Conservation (phyloP, 2,888 invertebrate species). For the Melangyna quadrimaculata region DNA sequence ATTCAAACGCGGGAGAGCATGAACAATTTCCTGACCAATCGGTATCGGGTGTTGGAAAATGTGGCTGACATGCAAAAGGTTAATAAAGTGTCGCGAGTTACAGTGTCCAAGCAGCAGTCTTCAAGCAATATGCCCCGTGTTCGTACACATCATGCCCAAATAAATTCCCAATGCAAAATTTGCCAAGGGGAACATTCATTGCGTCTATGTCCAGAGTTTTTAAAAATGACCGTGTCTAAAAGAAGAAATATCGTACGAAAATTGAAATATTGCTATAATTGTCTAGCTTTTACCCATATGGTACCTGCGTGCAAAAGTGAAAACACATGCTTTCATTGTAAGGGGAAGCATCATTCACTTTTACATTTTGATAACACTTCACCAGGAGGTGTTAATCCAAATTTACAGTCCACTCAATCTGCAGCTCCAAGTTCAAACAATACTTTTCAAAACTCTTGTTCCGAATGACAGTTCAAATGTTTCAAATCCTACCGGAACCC, state of each 20-base stretch:
- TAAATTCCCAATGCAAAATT: background rate
- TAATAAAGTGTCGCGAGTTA: background rate
- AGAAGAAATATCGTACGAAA: background rate
- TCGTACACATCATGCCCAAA: background rate
- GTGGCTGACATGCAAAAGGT: background rate
- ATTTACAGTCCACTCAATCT: background rate
- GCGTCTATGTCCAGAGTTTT: background rate
- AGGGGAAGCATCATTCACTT: background rate
- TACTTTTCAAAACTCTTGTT: too few relatives aligned
- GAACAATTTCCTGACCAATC: background rate
- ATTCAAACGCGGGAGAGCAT: background rate
- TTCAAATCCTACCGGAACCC: too few relatives aligned
- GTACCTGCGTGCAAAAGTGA: background rate
- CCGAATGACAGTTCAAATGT: too few relatives aligned
- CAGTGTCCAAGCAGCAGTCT: background rate
- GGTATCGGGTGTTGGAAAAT: background rate
- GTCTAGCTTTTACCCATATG: background rate
- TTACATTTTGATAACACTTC: background rate
- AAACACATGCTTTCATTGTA: background rate
- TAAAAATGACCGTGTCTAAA: background rate
- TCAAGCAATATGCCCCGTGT: background rate
- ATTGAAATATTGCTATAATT: background rate
- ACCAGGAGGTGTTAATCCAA: background rate
- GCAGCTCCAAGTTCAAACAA: background rate
- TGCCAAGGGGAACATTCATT: background rate